phyloP scores from a whole-genome alignment of 2,113 vertebrate species.

The Haliaeetus leucogaster region DNA sequence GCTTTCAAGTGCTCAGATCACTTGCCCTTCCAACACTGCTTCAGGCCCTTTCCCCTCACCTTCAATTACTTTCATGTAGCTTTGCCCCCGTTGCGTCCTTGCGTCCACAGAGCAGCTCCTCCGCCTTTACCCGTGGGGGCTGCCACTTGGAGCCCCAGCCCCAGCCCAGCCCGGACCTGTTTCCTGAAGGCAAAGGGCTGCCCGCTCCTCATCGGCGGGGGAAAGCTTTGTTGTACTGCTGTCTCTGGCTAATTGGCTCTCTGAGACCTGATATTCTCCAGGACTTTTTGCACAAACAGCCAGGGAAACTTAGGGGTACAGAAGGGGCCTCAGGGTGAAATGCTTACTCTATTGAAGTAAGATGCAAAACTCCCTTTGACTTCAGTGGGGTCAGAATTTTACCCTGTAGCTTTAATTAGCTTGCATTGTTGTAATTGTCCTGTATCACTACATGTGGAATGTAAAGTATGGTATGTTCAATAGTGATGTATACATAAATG shows the following conservation, averaged over 20 bases:
- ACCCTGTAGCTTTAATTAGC: conserved; percentile 51
- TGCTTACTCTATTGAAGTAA: conserved; percentile 9
- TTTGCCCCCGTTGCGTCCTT: background rate
- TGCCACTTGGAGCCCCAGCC: background rate
- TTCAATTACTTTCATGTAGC: background rate
- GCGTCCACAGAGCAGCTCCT: background rate
- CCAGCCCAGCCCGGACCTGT: background rate
- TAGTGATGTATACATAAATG: background rate
- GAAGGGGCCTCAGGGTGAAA: background rate
- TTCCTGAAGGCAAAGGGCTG: background rate
- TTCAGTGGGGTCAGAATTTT: background rate
- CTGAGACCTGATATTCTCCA: conserved; percentile 36
- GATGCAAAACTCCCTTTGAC: conserved; percentile 20
- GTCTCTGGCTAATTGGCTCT: conserved; percentile 1
- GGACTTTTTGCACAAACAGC: background rate
- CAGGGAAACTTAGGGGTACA: background rate
- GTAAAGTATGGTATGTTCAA: background rate
- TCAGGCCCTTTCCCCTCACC: background rate
- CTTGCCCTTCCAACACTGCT: background rate
- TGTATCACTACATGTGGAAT: background rate
- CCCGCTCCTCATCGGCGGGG: rapidly evolving
- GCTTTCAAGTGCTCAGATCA: background rate
- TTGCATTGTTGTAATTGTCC: background rate
- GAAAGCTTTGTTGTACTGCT: background rate
- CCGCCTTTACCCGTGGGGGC: rapidly evolving